Conservation (phyloP, 1,140 invertebrate species). For the Drosophila littoralis region DNA sequence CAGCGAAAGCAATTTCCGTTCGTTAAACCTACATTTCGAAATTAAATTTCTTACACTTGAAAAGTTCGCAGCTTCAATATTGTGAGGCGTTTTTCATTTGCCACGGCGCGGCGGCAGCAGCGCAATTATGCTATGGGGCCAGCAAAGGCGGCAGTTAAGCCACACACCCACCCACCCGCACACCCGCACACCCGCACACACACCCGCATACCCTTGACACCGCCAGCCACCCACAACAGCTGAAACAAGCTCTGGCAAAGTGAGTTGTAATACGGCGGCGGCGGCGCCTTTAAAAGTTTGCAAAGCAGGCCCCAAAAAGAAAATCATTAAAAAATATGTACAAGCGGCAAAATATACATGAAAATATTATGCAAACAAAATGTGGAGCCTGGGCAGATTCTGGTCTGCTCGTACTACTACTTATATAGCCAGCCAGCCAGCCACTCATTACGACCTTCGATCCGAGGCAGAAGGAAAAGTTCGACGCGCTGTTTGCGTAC, state of each 20-base stretch:
- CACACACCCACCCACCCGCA: constrained; percentile 20
- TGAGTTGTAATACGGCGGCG: constrained; percentile 61
- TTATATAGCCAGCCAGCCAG: not conserved
- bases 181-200: constrained; percentile 11
- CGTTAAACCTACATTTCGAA: constrained; percentile 82
- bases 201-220: not conserved
- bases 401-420: not conserved
- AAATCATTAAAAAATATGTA: constrained; percentile 70
- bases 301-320: constrained; percentile 33
- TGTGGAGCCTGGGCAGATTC: constrained; percentile 26
- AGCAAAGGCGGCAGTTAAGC: constrained; percentile 31
- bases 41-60: constrained; percentile 83
- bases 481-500: constrained; percentile 62
- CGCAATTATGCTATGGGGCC: constrained; percentile 63
- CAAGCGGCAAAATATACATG: constrained; percentile 73
- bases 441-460: constrained; percentile 67
- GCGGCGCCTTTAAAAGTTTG: constrained; percentile 46
- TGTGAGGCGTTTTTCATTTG: constrained; percentile 71
- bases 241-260: constrained; percentile 31
- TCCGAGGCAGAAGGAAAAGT: constrained; percentile 45
- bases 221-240: not conserved
- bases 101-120: constrained; percentile 28
- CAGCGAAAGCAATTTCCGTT: constrained; percentile 81
- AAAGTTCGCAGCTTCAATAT: constrained; percentile 78
- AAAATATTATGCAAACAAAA: constrained; percentile 77